Conservation (phyloP, 1,140 invertebrate species). For the Drosophila triauraria region DNA sequence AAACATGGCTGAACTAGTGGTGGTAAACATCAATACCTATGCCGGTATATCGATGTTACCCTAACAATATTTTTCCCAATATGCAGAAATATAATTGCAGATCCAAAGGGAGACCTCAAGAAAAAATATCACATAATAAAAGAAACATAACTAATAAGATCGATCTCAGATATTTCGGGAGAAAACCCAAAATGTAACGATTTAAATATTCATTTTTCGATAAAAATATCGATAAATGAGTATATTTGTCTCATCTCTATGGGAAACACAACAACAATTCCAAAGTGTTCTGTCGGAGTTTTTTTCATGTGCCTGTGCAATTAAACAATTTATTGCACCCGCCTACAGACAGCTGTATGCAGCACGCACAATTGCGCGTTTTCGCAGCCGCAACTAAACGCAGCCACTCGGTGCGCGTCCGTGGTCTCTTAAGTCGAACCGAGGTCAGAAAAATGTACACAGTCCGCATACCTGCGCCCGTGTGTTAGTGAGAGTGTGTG, state of each 20-base stretch:
- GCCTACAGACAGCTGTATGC: constrained; percentile 16
- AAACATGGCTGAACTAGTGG: background rate
- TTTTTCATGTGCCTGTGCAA: constrained; percentile 34
- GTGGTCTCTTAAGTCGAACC: constrained; percentile 42
- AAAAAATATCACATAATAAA: background rate
- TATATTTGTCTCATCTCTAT: constrained; percentile 15
- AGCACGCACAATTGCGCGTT: constrained; percentile 1
- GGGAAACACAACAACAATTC: constrained; percentile 40
- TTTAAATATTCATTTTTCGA: background rate
- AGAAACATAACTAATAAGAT: background rate
- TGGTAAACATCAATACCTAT: background rate
- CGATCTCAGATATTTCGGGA: background rate
- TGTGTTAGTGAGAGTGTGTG: constrained; percentile 24
- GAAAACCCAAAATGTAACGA: background rate
- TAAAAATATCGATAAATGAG: constrained; percentile 19
- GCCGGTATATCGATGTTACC: background rate
- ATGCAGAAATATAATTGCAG: background rate
- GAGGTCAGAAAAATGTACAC: constrained; percentile 78
- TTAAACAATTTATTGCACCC: constrained; percentile 29
- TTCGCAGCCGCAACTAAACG: background rate
- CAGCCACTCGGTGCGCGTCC: constrained; percentile 16
- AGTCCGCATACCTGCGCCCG: constrained; percentile 39
- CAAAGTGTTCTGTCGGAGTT: constrained; percentile 28
- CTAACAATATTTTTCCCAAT: too few species aligned
- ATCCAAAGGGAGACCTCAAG: background rate